phyloP scores from a whole-genome alignment of 2,113 vertebrate genomes.

The Syngnathus scovelli region DNA sequence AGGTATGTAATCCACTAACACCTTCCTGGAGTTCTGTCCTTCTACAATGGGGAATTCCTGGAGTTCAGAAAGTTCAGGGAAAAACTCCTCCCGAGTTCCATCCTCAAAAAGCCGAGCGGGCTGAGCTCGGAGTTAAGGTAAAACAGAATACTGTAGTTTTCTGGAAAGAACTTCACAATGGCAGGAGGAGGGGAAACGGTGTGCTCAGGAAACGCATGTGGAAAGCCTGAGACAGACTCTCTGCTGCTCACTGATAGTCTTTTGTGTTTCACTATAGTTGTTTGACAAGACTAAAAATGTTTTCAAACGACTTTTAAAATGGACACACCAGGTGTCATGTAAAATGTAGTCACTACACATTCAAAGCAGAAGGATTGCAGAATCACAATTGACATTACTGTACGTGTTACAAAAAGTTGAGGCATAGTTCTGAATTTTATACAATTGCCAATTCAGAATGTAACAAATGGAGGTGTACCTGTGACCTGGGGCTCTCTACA shows the following conservation, averaged over 20 bases:
- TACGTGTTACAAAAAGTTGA: no score
- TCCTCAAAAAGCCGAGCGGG: conserved; percentile 23
- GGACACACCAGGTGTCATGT: no score
- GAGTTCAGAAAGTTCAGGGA: conserved; percentile 46
- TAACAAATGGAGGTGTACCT: no score
- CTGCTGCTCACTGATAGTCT: neutral
- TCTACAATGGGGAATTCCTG: conserved; percentile 17
- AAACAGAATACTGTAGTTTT: conserved; percentile 1
- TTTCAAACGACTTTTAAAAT: no score
- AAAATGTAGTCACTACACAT: no score
- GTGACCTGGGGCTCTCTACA: no score
- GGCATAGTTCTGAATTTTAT: no score
- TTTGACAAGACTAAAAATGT: neutral
- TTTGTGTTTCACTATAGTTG: neutral
- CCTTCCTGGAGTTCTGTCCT: conserved; percentile 3
- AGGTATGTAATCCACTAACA: conserved; percentile 15
- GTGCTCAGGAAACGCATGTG: conserved; percentile 55
- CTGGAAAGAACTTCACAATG: conserved; percentile 32
- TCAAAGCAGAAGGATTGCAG: no score
- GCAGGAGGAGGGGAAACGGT: conserved; percentile 32
- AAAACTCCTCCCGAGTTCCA: conserved; percentile 25
- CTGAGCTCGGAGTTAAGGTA: conserved; percentile 6
- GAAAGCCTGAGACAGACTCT: conserved; percentile 21
- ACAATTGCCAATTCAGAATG: no score
- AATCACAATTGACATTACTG: no score